These are phyloP conservation scores for Carterocephalus palaemon DNA, from an alignment of 2,888 invertebrate genomes.

Conservation along the genomic window DNA sequence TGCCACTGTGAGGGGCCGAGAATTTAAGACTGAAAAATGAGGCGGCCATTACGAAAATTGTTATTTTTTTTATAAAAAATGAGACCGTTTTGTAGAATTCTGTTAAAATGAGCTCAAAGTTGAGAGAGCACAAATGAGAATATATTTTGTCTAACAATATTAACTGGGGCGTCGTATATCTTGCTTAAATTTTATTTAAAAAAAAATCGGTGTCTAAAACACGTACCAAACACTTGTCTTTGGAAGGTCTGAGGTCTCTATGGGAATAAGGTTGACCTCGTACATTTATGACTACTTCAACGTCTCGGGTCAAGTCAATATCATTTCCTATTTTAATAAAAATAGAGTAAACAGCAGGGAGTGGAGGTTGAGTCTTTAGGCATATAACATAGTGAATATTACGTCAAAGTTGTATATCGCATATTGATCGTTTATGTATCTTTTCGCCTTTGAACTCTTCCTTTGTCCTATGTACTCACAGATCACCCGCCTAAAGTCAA, in stretches of 20 bases:
- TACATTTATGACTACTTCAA: conserved; percentile 3
- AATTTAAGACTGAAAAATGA: conserved; percentile 71
- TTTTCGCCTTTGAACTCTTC: no score
- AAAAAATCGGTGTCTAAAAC: conserved; percentile 1
- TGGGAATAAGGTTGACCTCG: conserved; percentile 4
- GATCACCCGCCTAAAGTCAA: no score
- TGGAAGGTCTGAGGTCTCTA: conserved; percentile 3
- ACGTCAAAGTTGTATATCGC: no score
- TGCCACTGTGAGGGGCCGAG: conserved; percentile 42
- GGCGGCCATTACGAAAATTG: conserved; percentile 63
- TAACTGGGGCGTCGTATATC: conserved; percentile 3
- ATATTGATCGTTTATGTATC: no score
- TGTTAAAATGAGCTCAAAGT: conserved; percentile 2
- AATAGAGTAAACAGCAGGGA: no score
- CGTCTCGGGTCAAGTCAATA: not conserved
- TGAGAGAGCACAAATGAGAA: conserved; percentile 23
- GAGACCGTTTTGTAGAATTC: conserved; percentile 18
- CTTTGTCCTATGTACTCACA: no score
- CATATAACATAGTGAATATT: no score
- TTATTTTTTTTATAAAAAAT: conserved; percentile 62
- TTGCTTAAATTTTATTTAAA: no score
- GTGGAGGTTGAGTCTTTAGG: no score
- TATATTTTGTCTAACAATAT: conserved; percentile 9
- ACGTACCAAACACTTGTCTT: no score
- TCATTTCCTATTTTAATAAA: not conserved